Evolutionary conservation across 2,113 vertebrate genomes (phyloP), one percentile per base, ranked within the genome.

Genomic region (Festucalex cinctus): DNA sequence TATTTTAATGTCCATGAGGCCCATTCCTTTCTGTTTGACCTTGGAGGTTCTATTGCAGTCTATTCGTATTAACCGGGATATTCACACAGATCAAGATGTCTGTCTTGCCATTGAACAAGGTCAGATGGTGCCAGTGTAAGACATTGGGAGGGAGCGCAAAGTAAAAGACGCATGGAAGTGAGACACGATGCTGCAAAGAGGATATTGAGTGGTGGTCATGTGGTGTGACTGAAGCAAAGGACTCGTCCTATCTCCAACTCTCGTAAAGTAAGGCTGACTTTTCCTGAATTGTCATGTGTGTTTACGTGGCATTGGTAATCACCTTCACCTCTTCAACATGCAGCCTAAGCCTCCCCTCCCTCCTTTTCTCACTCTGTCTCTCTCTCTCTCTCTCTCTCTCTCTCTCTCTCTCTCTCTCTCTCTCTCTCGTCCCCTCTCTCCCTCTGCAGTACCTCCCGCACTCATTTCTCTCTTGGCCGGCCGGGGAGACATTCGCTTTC

Each of bases 371-470:
- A 36, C 66, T 20, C 41, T 60, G 53, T 41, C 64, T 56, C 63
- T 19, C 65, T 62, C 65, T 39, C 66, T 20, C 41, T 60, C 58
- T 41, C 64, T 49, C 68, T 39, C 49, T 28, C 28, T 56, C 64
- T 44, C 59, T 64, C 58, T 63, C 68, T 35, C 49, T 37, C 66
- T 64, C 66, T 63, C 65, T 58, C 70, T 48, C 65, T 69, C 68
- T 2, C 70, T 64, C 61, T 36, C 72, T 71, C 69, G 53, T 60
- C 66, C 72, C 68, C 76, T 73, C 86, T 71, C 83, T 73, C 74
- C 68, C 83, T 83, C 86, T 87, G 88, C 88, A 89, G 88, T 86
- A 80, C 63, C 74, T 82, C 72, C 71, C 54, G 46, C 32, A 49
- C 70, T 85, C 85, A 80, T 74, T 88, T 73, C 74, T 83, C 56